Evolutionary conservation across 2,113 vertebrate species (phyloP).

Genomic region (Ceyx cyanopectus): DNA sequence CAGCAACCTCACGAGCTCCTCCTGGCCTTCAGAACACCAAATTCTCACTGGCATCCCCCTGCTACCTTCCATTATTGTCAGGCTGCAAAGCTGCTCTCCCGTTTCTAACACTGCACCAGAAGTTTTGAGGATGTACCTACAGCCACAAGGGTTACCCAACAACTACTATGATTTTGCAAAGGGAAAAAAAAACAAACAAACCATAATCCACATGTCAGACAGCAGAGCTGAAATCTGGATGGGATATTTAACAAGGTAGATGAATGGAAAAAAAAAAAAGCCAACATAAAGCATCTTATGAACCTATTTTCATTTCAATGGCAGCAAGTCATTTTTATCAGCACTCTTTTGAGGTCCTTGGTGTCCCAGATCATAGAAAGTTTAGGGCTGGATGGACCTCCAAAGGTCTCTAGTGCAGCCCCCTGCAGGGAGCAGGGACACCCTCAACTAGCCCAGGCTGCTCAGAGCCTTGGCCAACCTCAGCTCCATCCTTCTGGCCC

Average conservation of each 20-base stretch:
- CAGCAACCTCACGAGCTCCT: not conserved
- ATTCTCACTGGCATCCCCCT: not conserved
- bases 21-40: accelerated
- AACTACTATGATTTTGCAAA: not conserved
- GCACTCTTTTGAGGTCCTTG: not conserved
- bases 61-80: accelerated
- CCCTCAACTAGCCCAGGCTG: no score
- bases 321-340: not conserved
- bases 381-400: no score
- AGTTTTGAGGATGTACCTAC: not conserved
- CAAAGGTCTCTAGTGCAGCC: no score
- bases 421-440: no score
- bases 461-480: no score
- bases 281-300: not conserved
- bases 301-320: not conserved
- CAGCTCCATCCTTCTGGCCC: no score
- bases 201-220: not conserved
- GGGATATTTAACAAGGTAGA: not conserved
- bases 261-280: not conserved
- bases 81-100: not conserved
- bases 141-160: not conserved
- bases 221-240: not conserved
- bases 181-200: not conserved
- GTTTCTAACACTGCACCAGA: not conserved
- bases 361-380: not conserved